Conservation (phyloP, 2,888 invertebrate genomes). For the Microplitis deprimator region DNA sequence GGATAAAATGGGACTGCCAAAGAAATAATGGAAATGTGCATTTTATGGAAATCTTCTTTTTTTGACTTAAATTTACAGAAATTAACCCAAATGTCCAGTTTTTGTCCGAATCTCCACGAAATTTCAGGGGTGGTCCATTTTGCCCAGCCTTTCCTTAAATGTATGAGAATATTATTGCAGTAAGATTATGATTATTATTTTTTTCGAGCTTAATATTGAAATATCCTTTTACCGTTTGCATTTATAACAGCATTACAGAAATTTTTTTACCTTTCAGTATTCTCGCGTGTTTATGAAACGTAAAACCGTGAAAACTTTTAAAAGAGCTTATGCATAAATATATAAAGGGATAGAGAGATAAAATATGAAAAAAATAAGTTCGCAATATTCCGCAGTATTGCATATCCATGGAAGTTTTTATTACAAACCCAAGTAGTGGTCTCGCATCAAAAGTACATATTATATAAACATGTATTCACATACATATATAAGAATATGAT, state of each 20-base stretch:
- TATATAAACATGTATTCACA: not conserved
- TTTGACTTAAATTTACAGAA: no score
- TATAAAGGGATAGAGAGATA: constrained; percentile 7
- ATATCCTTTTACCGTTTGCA: not conserved
- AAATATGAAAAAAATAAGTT: not conserved
- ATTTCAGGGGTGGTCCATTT: no score
- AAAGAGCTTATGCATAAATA: constrained; percentile 59
- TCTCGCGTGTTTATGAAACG: constrained; percentile 67
- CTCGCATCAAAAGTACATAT: not conserved
- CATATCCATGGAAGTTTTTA: not conserved
- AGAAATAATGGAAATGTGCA: no score
- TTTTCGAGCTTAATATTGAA: not conserved
- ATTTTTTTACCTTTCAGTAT: constrained; percentile 56
- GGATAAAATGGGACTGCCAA: no score
- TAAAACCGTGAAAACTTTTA: constrained; percentile 69
- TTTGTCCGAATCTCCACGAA: no score
- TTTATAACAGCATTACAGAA: constrained; percentile 29
- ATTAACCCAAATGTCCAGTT: no score
- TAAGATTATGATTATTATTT: no score
- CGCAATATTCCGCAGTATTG: not conserved
- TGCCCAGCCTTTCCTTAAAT: no score
- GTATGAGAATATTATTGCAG: no score
- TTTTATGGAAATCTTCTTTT: no score
- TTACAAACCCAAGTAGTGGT: not conserved
- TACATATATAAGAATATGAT: constrained; percentile 12